phyloP scores from a whole-genome alignment of 2,113 vertebrate genomes.

The Hydrochoerus hydrochaeris region DNA sequence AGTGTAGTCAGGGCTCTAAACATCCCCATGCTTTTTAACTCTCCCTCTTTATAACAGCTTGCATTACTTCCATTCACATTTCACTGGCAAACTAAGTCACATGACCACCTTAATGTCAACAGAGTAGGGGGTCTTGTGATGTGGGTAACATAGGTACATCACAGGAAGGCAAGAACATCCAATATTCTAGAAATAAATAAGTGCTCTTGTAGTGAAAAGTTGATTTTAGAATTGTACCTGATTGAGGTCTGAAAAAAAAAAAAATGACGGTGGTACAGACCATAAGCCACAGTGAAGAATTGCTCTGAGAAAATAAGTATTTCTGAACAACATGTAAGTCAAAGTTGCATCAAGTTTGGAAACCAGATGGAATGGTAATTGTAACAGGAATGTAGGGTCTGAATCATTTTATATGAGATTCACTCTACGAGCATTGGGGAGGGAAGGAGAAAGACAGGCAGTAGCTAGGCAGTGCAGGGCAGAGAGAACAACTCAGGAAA shows the following conservation, averaged over 20 bases:
- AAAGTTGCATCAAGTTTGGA: not conserved
- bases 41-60: not conserved
- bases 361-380: not conserved
- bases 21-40: not conserved
- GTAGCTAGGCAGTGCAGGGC: fast-evolving
- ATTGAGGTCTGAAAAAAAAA: not conserved
- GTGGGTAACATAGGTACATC: fast-evolving
- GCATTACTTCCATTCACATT: too few species aligned
- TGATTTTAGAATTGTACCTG: not conserved
- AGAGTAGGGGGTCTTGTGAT: not conserved
- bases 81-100: too few species aligned
- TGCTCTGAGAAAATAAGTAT: not conserved
- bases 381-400: not conserved
- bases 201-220: not conserved
- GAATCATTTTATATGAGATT: too few species aligned
- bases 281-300: not conserved
- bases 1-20: too few species aligned
- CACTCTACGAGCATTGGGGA: too few species aligned
- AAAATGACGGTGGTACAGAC: too few species aligned
- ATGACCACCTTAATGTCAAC: not conserved
- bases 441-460: too few species aligned
- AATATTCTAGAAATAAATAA: not conserved
- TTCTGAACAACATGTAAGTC: not conserved
- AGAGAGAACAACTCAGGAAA: not conserved
- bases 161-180: not conserved